A percentile compares a stretch with the other conserved stretches of the same genome.
phyloP scores from a whole-genome alignment of 2,113 vertebrate genomes.

The Oreochromis niloticus region DNA sequence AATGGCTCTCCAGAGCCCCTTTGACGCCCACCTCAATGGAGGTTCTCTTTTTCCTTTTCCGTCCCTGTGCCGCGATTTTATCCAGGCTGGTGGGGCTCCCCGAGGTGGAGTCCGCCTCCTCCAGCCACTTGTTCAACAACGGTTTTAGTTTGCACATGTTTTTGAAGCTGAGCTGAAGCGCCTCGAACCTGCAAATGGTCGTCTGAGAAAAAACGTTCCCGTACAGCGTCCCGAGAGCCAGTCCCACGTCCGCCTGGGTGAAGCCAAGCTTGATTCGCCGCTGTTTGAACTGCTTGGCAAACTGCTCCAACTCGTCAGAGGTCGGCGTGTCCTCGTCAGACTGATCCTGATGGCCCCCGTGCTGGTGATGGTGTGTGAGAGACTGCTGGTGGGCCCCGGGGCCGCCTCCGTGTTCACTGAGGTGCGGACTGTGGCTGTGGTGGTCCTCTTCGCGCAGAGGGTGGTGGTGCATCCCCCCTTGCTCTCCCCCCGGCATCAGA shows the following conservation, averaged over 20 bases:
- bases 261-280: conserved; percentile 96
- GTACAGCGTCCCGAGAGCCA: conserved; percentile 96
- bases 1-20: conserved; percentile 98
- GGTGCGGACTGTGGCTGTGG: conserved; percentile 79
- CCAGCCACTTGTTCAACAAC: conserved; percentile 99
- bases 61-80: conserved; percentile 97
- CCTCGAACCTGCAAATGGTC: conserved; percentile 99
- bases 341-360: conserved; percentile 83
- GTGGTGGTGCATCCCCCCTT: conserved; percentile 86
- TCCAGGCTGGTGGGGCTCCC: conserved; percentile 98
- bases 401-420: conserved; percentile 79
- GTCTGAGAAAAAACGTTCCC: conserved; percentile 99
- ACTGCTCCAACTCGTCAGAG: conserved; percentile 98
- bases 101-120: conserved; percentile 97
- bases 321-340: conserved; percentile 98
- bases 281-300: conserved; percentile 98
- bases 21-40: conserved; percentile 99
- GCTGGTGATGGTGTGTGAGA: conserved; percentile 75
- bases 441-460: conserved; percentile 85
- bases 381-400: conserved; percentile 68
- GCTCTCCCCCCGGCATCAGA: conserved; percentile 79
- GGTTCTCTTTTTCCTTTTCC: conserved; percentile 98
- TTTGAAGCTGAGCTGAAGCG: conserved; percentile 98
- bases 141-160: conserved; percentile 99
- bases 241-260: conserved; percentile 95